Base-by-base conservation (phyloP, 2,113 vertebrate genomes). In the Mirounga angustirostris region DNA sequence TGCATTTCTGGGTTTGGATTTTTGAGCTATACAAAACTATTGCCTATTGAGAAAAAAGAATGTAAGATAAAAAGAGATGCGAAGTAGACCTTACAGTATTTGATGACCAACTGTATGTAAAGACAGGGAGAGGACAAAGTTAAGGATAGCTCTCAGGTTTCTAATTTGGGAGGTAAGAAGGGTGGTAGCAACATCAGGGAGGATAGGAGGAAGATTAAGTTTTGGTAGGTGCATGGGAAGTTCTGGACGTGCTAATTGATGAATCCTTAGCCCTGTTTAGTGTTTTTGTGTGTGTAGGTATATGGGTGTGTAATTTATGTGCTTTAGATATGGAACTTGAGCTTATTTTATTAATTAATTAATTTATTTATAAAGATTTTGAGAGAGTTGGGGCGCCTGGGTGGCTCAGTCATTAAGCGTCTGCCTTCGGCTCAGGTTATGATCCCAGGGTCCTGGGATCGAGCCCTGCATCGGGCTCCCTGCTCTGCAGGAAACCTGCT, bases 1-100 rank as follows among this genome's bases (percentile, higher is more conserved):
- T 86, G 67, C 56, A 61, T 92, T 88, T 87, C 58, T 94, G 33
- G 80, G 30, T 80, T 93, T 82, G 52, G 19, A 71, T 40, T 95
- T 96, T 95, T 87, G 71, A 89, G 24, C 50, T 67, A 14, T 30
- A 7, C 12, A 7, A 58, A 91, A 94, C 11, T 76, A 87, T 30
- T 81, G 26, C 46, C 36, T 90, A 1, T 80, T 85, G 65, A 85
- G 26, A 90, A 87, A 94, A 94, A 92, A 79, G 18, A 84, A 54
- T 50, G 82, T 26, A 80, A 83, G 28, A 80, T 33, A 74, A 18
- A 91, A 83, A 86, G 11, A 95, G 28, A 91, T 59, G n/a, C 59
- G 10, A 78, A 79, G 67, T 87, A 63, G 65, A 73, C 13, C 5
- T 16, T 85, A 3, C 18, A 85, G 71, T 50, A 73, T 19, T 80